Evolutionary conservation across 1,140 invertebrate species (phyloP).

Genomic region (Sycobia sp.): DNA sequence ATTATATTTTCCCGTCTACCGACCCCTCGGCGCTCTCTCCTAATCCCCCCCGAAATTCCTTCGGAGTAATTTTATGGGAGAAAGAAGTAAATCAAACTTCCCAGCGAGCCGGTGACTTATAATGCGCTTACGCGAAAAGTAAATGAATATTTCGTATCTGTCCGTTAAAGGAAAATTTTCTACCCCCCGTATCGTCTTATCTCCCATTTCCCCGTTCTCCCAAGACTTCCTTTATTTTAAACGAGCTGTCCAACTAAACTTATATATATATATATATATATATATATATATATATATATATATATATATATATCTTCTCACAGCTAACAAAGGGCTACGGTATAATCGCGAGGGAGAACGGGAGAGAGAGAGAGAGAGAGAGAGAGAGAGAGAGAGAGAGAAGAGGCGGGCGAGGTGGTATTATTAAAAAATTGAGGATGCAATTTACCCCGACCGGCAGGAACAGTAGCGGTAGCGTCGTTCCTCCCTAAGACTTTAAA

Average conservation of each 20-base stretch:
- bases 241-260: constrained; percentile 34
- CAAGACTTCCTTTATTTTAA: neutral
- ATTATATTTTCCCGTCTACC: no score
- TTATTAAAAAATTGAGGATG: constrained; percentile 56
- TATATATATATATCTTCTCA: no score
- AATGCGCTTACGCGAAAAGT: constrained; percentile 19
- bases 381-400: no score
- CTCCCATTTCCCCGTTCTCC: neutral
- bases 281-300: constrained; percentile 41
- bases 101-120: neutral
- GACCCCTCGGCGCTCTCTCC: no score
- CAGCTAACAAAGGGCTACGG: no score
- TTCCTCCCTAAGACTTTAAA: constrained; percentile 43
- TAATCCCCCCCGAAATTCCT: no score
- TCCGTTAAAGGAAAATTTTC: neutral
- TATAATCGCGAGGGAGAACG: no score
- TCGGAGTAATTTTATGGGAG: neutral
- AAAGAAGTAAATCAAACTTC: neutral
- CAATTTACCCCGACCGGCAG: constrained; percentile 47
- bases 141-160: neutral
- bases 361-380: no score
- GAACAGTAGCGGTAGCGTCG: constrained; percentile 24
- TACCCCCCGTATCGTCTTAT: neutral
- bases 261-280: constrained; percentile 30
- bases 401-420: constrained; percentile 23